phyloP scores from a whole-genome alignment of 2,797 vertebrate genomes.

The Leptoclinus maculatus region DNA sequence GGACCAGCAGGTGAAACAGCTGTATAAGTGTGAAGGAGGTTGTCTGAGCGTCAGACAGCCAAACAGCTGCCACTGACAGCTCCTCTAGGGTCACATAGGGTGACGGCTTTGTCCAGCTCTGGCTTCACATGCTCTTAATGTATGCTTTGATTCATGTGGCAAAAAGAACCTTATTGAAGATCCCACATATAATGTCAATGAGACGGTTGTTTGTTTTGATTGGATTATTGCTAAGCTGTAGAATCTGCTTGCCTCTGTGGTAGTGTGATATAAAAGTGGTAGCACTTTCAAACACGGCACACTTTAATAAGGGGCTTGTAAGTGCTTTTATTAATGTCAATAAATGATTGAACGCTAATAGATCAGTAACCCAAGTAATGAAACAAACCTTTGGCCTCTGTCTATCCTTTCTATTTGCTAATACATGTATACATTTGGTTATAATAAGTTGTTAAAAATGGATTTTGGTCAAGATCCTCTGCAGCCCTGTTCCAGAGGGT shows the following conservation, averaged over 20 bases:
- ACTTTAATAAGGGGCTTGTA: neutral
- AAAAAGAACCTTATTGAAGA: neutral
- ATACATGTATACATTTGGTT: neutral
- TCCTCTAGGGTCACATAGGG: conserved; percentile 21
- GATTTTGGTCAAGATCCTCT: too few species aligned
- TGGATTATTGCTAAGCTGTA: neutral
- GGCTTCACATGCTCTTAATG: neutral
- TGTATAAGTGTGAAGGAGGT: neutral
- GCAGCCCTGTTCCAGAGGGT: too few species aligned
- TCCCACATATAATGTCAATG: neutral
- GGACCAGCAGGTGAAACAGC: neutral
- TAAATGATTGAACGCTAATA: neutral
- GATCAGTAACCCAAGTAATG: neutral
- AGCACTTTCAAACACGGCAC: too few species aligned
- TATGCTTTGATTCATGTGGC: neutral
- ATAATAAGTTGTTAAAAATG: too few species aligned
- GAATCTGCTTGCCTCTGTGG: neutral
- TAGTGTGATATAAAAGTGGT: neutral
- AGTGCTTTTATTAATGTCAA: neutral
- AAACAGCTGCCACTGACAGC: conserved; percentile 74
- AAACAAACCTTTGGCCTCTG: too few species aligned
- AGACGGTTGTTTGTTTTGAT: neutral
- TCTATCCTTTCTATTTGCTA: too few species aligned
- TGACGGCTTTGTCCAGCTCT: conserved; percentile 1
- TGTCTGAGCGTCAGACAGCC: neutral